Conservation (phyloP, 2,113 vertebrate species). For the Maccullochella peelii region DNA sequence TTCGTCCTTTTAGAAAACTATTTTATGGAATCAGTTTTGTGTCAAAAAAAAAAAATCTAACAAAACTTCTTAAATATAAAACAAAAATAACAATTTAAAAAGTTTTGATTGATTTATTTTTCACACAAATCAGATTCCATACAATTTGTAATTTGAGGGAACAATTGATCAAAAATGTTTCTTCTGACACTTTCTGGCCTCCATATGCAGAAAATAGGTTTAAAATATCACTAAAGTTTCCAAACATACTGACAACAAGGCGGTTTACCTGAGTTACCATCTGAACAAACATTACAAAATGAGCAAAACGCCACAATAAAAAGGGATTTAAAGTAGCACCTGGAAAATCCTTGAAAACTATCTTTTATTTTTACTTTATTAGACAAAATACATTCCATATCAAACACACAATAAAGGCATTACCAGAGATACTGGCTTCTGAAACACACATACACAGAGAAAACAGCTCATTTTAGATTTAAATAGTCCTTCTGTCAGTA, state of each 20-base stretch:
- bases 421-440: not conserved
- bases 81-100: too few relatives aligned
- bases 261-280: not conserved
- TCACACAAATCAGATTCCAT: too few relatives aligned
- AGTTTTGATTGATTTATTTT: too few relatives aligned
- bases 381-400: conserved; percentile 62
- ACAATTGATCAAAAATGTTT: not conserved
- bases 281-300: not conserved
- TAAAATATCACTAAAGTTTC: not conserved
- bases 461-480: not conserved
- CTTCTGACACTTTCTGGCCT: not conserved
- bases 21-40: too few relatives aligned
- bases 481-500: not conserved
- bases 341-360: conserved; percentile 11
- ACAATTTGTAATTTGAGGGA: not conserved
- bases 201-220: not conserved
- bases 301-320: not conserved
- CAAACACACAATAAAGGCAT: conserved; percentile 44
- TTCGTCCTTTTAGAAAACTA: too few relatives aligned
- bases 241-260: not conserved
- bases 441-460: not conserved
- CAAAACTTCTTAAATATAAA: too few relatives aligned
- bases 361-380: conserved; percentile 35
- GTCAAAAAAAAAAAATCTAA: too few relatives aligned
- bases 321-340: not conserved